Evolutionary conservation across 2,888 invertebrate species (phyloP).

Genomic region (Campaea margaritaria): DNA sequence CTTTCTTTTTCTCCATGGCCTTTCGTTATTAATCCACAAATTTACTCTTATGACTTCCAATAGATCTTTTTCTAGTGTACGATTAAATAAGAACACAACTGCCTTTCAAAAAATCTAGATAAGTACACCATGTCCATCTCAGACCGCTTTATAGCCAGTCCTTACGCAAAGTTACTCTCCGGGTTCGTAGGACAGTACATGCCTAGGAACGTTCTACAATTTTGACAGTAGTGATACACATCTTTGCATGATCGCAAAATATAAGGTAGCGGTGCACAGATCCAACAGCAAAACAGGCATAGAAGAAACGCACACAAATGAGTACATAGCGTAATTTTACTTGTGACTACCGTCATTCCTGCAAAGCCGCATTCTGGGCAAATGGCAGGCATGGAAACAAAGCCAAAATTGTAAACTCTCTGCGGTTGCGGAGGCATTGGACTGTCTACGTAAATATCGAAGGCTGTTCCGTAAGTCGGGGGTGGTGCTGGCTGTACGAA

Average conservation of each 20-base stretch:
- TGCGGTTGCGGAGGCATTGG: slow-evolving; percentile 59
- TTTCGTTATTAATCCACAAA: too few relatives aligned
- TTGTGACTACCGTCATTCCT: slow-evolving; percentile 66
- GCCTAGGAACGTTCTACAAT: slow-evolving; percentile 72
- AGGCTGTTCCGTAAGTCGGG: slow-evolving; percentile 75
- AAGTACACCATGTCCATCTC: too few relatives aligned
- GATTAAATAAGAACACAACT: too few relatives aligned
- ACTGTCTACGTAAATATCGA: slow-evolving; percentile 75
- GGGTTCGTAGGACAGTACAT: slow-evolving; percentile 77
- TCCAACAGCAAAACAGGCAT: slow-evolving; percentile 77
- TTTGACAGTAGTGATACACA: slow-evolving; percentile 78
- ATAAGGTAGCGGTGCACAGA: slow-evolving; percentile 76
- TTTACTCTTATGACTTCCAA: too few relatives aligned
- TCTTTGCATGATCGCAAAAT: slow-evolving; percentile 77
- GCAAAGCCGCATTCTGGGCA: slow-evolving; percentile 75
- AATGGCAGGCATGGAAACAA: slow-evolving; percentile 65
- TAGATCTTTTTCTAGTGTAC: too few relatives aligned
- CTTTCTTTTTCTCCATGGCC: too few relatives aligned
- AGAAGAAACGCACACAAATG: slow-evolving; percentile 72
- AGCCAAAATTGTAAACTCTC: slow-evolving; percentile 68
- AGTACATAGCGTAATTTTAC: slow-evolving; percentile 73
- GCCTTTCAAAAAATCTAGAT: too few relatives aligned
- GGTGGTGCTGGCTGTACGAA: slow-evolving; percentile 76
- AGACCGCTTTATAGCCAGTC: not conserved
- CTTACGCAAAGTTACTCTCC: slow-evolving; percentile 34